These are phyloP conservation scores for Colossoma macropomum DNA, from an alignment of 2,113 vertebrate species.

Conservation along the genomic window DNA sequence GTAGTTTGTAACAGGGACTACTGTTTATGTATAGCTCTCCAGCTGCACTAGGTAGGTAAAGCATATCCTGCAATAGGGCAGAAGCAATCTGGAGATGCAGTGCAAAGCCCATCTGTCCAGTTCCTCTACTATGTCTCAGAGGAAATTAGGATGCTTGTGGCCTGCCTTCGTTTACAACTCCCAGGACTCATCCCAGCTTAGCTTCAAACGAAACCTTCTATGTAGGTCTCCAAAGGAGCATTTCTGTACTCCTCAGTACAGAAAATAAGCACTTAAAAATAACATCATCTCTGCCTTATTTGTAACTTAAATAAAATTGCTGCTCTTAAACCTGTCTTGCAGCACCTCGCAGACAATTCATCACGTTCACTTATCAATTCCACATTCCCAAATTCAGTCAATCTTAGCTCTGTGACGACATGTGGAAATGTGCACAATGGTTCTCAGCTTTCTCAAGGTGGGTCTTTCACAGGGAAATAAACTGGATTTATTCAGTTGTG, in stretches of 20 bases:
- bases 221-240: neutral
- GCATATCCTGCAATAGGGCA: neutral
- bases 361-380: constrained; percentile 1
- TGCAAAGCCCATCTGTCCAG: neutral
- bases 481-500: constrained; percentile 21
- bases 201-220: constrained; percentile 8
- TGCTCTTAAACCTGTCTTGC: neutral
- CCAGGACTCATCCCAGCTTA: neutral
- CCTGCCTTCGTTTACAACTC: constrained; percentile 8
- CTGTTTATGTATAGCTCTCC: neutral
- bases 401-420: neutral
- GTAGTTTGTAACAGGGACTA: neutral
- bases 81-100: neutral
- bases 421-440: neutral
- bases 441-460: neutral
- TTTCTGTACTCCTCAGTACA: neutral
- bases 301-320: neutral
- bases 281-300: neutral
- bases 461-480: neutral
- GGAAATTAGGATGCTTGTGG: neutral
- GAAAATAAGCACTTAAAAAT: neutral
- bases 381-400: constrained; percentile 3
- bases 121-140: neutral
- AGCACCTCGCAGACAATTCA: neutral
- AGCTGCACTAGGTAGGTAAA: neutral